A percentile compares a stretch with the other conserved stretches of the same genome.
Conservation (phyloP, 2,797 vertebrate species). For the Allobates femoralis region DNA sequence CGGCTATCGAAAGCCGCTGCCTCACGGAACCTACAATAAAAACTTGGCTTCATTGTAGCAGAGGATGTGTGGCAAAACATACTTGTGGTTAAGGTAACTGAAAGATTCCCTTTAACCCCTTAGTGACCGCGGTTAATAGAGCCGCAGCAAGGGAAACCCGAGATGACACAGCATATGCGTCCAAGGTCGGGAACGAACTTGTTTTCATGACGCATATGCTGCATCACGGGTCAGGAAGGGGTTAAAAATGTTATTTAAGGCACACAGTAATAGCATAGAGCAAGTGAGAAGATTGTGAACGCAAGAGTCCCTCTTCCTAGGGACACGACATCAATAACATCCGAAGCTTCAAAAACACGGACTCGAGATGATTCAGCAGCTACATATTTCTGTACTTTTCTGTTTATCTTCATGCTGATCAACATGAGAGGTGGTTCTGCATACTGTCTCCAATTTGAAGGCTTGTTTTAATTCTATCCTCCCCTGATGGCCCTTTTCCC, state of each 20-base stretch:
- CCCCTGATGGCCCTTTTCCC: constrained; percentile 39
- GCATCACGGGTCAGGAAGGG: too few species aligned
- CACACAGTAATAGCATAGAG: constrained; percentile 8
- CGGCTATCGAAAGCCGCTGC: too few species aligned
- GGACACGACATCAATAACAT: constrained; percentile 45
- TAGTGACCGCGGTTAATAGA: too few species aligned
- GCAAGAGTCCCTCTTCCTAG: constrained; percentile 15
- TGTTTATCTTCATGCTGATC: constrained; percentile 61
- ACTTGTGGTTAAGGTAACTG: constrained; percentile 2
- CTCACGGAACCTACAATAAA: constrained; percentile 4
- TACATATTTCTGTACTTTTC: constrained; percentile 40
- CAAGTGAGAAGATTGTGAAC: neutral
- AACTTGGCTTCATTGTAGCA: constrained; percentile 1
- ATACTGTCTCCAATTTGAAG: constrained; percentile 56
- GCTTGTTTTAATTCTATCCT: constrained; percentile 59
- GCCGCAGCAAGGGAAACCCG: too few species aligned
- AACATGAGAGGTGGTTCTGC: constrained; percentile 57
- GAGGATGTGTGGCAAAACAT: constrained; percentile 2
- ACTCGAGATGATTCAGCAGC: constrained; percentile 57
- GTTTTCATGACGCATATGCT: too few species aligned
- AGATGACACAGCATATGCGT: too few species aligned
- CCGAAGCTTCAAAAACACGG: constrained; percentile 37
- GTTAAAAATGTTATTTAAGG: constrained; percentile 42
- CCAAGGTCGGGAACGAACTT: too few species aligned
- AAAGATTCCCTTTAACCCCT: constrained; percentile 13